A percentile compares a stretch with the other conserved stretches of the same genome.
phyloP scores from a whole-genome alignment of 2,113 vertebrate genomes.

The Pterocles orientalis region DNA sequence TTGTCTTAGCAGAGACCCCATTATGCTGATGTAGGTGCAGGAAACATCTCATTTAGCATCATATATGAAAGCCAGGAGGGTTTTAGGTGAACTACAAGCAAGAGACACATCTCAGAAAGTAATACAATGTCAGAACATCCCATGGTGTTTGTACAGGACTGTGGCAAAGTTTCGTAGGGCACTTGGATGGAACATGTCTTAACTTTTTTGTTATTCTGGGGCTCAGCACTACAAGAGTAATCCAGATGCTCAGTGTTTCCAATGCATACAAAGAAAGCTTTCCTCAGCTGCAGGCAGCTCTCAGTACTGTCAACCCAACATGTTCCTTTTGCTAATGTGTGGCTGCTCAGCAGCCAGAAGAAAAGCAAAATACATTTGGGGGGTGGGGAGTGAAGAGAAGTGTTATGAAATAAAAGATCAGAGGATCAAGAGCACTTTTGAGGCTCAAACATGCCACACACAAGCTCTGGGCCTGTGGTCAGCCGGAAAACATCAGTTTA shows the following conservation, averaged over 20 bases:
- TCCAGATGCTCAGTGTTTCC: neutral
- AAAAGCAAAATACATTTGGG: constrained; percentile 44
- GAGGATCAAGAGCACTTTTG: constrained; percentile 70
- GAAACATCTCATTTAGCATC: neutral
- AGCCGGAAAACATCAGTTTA: constrained; percentile 76
- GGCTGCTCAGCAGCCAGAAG: constrained; percentile 23
- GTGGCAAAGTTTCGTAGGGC: neutral
- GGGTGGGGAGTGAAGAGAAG: constrained; percentile 7
- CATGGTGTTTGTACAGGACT: neutral
- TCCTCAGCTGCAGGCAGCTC: neutral
- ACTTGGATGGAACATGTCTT: neutral
- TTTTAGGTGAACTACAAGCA: neutral
- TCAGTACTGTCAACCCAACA: neutral
- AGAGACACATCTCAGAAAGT: neutral
- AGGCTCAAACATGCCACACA: constrained; percentile 72
- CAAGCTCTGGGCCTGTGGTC: constrained; percentile 71
- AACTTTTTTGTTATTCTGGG: neutral
- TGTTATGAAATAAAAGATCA: constrained; percentile 71
- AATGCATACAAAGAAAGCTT: neutral
- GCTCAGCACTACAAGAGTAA: neutral
- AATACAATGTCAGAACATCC: neutral
- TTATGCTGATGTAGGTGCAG: neutral
- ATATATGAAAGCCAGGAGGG: neutral
- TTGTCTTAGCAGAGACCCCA: neutral
- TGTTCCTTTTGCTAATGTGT: neutral